phyloP scores from a whole-genome alignment of 2,888 invertebrate species.

The Chrysopilus asiliformis region DNA sequence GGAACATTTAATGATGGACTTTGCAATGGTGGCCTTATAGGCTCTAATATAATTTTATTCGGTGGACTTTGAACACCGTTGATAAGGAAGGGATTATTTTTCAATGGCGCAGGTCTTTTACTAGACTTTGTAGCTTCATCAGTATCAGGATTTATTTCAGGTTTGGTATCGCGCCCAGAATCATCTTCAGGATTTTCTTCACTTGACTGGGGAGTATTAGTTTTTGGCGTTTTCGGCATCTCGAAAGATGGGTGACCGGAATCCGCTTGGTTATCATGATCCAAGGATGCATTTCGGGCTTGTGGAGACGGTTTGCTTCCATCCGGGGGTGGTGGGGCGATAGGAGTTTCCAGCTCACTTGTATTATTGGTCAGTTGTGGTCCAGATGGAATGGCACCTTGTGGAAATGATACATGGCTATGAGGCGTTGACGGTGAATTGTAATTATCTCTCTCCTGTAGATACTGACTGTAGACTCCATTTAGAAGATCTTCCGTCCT shows the following conservation, averaged over 20 bases:
- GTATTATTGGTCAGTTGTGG: neutral
- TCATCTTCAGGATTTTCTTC: constrained; percentile 11
- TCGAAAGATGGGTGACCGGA: constrained; percentile 22
- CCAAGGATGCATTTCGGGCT: neutral
- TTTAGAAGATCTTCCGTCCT: constrained; percentile 49
- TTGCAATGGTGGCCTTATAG: constrained; percentile 18
- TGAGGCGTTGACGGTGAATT: constrained; percentile 18
- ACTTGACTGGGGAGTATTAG: constrained; percentile 4
- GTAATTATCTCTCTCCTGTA: constrained; percentile 21
- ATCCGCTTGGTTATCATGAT: constrained; percentile 16
- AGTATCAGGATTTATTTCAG: neutral
- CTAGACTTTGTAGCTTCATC: constrained; percentile 5
- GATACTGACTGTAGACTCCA: constrained; percentile 41
- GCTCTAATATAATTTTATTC: constrained; percentile 22
- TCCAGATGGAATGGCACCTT: constrained; percentile 7
- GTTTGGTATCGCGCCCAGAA: neutral
- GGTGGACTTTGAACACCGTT: constrained; percentile 16
- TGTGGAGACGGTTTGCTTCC: too few relatives aligned
- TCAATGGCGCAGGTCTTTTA: constrained; percentile 10
- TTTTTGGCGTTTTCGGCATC: constrained; percentile 17
- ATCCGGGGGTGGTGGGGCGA: neutral
- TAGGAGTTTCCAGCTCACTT: neutral
- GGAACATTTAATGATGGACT: constrained; percentile 17
- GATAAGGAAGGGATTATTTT: constrained; percentile 20
- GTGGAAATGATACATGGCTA: constrained; percentile 20